Evolutionary conservation across 37 sponge, comb jelly and placozoan genomes (phyloP).

Genomic region (Sycon ciliatum): DNA sequence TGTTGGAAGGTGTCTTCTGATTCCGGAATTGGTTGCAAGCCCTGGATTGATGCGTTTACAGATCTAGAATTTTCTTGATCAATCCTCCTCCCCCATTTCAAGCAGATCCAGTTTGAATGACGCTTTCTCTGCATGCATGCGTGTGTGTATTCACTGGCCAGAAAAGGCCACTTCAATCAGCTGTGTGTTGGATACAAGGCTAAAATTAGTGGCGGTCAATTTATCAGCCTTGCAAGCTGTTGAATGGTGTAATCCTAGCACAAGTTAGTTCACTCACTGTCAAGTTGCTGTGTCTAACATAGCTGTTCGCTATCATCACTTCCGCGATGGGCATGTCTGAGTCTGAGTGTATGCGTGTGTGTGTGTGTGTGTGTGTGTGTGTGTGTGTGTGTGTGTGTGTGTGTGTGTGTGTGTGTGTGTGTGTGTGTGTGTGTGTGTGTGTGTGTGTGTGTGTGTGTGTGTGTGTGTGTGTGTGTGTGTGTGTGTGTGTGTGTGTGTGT

Average conservation of each 20-base stretch:
- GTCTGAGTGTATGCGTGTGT: background rate
- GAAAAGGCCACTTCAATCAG: too few species aligned
- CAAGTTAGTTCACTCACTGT: background rate
- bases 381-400: constrained; percentile 5
- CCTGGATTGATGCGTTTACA: too few species aligned
- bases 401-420: background rate
- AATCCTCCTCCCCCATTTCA: too few species aligned
- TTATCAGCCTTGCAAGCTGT: background rate
- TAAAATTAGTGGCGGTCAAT: background rate
- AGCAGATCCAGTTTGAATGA: too few species aligned
- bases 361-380: constrained; percentile 5
- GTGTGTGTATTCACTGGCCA: too few species aligned
- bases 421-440: background rate
- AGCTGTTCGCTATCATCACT: background rate
- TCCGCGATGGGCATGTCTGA: background rate
- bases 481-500: constrained; percentile 31
- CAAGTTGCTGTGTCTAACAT: background rate
- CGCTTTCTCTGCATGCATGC: too few species aligned
- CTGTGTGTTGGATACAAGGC: background rate
- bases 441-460: constrained; percentile 10
- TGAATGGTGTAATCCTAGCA: background rate
- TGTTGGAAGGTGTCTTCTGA: too few species aligned
- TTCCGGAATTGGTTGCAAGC: too few species aligned
- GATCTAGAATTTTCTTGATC: too few species aligned
- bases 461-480: constrained; percentile 19